Conservation (phyloP, 2,113 vertebrate genomes). For the Urocitellus parryii region DNA sequence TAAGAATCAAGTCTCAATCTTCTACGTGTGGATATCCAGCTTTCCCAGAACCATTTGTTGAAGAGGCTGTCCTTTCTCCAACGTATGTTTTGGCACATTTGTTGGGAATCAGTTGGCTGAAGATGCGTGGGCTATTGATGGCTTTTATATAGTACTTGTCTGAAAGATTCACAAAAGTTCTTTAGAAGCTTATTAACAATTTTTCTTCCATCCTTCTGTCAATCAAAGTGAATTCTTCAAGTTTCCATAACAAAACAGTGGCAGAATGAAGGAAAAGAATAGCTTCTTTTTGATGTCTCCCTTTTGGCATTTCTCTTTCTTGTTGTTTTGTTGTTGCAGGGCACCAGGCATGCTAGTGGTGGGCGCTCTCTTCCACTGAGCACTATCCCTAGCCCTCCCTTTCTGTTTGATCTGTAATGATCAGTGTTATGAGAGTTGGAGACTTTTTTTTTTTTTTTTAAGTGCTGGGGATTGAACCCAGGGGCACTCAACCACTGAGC, state of each 20-base stretch:
- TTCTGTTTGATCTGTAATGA: neutral
- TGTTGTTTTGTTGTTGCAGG: neutral
- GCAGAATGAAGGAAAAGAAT: neutral
- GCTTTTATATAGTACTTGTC: slow-evolving; percentile 31
- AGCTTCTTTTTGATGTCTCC: neutral
- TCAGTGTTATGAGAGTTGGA: neutral
- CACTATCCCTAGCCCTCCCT: neutral
- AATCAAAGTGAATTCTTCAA: neutral
- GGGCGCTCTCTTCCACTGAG: neutral
- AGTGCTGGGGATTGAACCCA: no score
- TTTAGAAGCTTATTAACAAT: slow-evolving; percentile 37
- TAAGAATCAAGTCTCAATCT: neutral
- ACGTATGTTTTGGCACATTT: neutral
- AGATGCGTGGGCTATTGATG: neutral
- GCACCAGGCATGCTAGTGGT: neutral
- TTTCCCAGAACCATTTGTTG: neutral
- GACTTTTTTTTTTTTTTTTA: neutral
- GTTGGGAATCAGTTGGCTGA: neutral
- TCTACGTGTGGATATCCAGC: neutral
- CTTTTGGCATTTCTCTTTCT: slow-evolving; percentile 29
- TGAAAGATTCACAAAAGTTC: slow-evolving; percentile 48
- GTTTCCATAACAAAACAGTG: slow-evolving; percentile 26
- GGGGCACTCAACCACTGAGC: no score
- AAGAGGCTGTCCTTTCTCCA: neutral
- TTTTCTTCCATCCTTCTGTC: slow-evolving; percentile 25